phyloP scores from a whole-genome alignment of 2,797 vertebrate species.

The Taenioides sp. region DNA sequence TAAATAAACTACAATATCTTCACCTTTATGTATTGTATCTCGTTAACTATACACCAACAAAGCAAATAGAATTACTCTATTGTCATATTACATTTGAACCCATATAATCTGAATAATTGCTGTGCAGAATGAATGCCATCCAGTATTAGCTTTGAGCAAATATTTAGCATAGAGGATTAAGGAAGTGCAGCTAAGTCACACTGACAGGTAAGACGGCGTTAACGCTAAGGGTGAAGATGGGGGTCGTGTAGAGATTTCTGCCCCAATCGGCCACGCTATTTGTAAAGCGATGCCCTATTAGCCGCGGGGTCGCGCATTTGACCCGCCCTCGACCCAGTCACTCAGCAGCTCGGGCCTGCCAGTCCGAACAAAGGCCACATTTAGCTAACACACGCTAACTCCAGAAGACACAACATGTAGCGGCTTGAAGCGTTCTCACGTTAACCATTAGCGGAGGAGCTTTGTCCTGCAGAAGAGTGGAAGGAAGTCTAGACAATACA shows the following conservation, averaged over 20 bases:
- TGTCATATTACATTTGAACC: neutral
- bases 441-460: conserved; percentile 65
- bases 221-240: conserved; percentile 21
- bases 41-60: too few relatives aligned
- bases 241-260: conserved; percentile 55
- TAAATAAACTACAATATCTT: neutral
- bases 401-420: conserved; percentile 51
- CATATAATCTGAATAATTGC: neutral
- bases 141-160: conserved; percentile 12
- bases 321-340: conserved; percentile 53
- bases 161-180: conserved; percentile 16
- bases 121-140: neutral
- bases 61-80: too few relatives aligned
- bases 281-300: conserved; percentile 69
- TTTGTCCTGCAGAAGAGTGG: conserved; percentile 26
- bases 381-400: conserved; percentile 30
- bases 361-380: conserved; percentile 44
- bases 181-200: conserved; percentile 14
- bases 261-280: conserved; percentile 40
- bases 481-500: conserved; percentile 20
- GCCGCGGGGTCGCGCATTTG: conserved; percentile 57
- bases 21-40: neutral
- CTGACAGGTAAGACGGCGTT: conserved; percentile 15
- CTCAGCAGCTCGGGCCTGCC: conserved; percentile 43
- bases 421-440: conserved; percentile 54